Conservation (phyloP, 2,113 vertebrate species). For the Leuciscus idus region DNA sequence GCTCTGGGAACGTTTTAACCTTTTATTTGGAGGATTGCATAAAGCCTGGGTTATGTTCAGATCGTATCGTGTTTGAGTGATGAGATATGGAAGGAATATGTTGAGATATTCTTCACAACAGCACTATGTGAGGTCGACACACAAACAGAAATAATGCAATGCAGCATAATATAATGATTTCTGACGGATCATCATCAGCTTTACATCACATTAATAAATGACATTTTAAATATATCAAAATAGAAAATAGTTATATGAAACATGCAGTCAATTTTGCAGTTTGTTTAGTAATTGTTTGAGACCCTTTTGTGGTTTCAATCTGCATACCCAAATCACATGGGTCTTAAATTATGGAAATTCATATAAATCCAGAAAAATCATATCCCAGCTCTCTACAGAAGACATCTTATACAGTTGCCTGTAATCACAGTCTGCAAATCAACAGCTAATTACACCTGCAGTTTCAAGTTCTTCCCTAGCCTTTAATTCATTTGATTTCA, state of each 20-base stretch:
- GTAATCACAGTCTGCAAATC: slow-evolving; percentile 9
- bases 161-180: background rate
- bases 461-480: background rate
- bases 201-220: background rate
- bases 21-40: background rate
- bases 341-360: background rate
- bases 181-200: background rate
- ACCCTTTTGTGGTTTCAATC: background rate
- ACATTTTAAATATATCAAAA: too few species aligned
- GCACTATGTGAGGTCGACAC: background rate
- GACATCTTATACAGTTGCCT: background rate
- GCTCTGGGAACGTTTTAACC: slow-evolving; percentile 11
- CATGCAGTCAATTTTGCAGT: background rate
- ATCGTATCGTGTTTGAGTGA: background rate
- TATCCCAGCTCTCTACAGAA: background rate
- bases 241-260: too few species aligned
- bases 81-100: background rate
- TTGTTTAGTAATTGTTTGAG: background rate
- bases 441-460: slow-evolving; percentile 55
- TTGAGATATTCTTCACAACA: background rate
- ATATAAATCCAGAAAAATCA: background rate
- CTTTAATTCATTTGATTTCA: slow-evolving; percentile 23
- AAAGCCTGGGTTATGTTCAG: background rate
- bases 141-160: background rate
- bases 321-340: background rate